Conservation (phyloP, 2,888 invertebrate genomes). For the Galeopsomyia nigrocyanea region DNA sequence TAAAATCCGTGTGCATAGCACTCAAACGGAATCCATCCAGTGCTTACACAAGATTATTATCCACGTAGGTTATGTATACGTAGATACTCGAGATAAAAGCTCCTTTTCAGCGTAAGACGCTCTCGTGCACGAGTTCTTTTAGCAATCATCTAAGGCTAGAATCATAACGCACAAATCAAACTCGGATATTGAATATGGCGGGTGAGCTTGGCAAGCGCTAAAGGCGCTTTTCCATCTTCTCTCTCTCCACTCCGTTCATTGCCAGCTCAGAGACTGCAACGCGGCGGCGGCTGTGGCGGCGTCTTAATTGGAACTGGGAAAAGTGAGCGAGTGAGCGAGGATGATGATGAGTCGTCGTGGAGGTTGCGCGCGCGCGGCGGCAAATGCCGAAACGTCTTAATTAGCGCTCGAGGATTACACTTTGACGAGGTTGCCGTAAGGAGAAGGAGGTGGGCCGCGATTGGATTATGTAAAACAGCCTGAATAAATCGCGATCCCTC, state of each 20-base stretch:
- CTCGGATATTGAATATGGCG: conserved; percentile 38
- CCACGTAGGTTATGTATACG: no score
- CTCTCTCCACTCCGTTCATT: conserved; percentile 4
- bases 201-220: conserved; percentile 28
- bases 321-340: not conserved
- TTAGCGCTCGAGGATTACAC: conserved; percentile 46
- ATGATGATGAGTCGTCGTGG: conserved; percentile 13
- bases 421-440: conserved; percentile 40
- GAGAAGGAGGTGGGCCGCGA: conserved; percentile 38
- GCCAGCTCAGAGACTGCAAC: conserved; percentile 7
- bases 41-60: conserved; percentile 2
- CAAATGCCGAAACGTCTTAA: conserved; percentile 45
- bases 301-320: not conserved
- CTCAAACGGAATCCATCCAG: not conserved
- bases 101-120: not conserved
- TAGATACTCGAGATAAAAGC: not conserved
- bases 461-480: conserved; percentile 59
- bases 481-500: conserved; percentile 55
- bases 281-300: not conserved
- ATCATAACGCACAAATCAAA: conserved; percentile 32
- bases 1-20: no score
- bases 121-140: conserved; percentile 9
- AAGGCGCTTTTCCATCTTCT: conserved; percentile 24
- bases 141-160: not conserved
- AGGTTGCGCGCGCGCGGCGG: conserved; percentile 18